Percentiles rank a stretch among this genome's conserved stretches.
Conservation (phyloP, 2,888 invertebrate species). For the Schizotus pectinicornis region DNA sequence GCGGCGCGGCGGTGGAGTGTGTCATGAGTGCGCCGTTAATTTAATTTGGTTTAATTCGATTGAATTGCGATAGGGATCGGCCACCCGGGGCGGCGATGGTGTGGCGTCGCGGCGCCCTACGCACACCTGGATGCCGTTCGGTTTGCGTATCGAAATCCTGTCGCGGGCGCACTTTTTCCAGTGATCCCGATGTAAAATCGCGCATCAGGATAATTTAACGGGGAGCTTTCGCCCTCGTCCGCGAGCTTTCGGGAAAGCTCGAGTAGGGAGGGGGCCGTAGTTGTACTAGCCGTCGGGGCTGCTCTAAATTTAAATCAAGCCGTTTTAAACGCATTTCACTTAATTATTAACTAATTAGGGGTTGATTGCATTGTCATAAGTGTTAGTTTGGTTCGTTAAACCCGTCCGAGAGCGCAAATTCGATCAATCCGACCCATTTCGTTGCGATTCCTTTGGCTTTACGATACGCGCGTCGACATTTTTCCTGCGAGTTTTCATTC, state of each 20-base stretch:
- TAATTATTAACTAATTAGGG: conserved; percentile 53
- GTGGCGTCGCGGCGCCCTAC: background rate
- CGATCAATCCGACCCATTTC: conserved; percentile 33
- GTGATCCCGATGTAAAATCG: conserved; percentile 36
- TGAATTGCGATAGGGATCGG: background rate
- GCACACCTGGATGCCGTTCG: background rate
- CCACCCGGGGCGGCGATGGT: background rate
- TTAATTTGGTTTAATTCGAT: no score
- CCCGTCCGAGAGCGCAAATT: conserved; percentile 43
- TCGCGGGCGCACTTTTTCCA: conserved; percentile 9
- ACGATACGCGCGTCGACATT: conserved; percentile 39
- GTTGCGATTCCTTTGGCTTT: conserved; percentile 26
- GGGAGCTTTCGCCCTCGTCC: conserved; percentile 28
- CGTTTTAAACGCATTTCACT: conserved; percentile 53
- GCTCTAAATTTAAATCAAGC: conserved; percentile 55
- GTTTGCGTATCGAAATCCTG: conserved; percentile 14
- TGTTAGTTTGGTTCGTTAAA: conserved; percentile 43
- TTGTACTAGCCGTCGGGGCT: conserved; percentile 49
- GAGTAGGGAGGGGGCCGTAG: conserved; percentile 52
- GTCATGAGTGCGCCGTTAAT: no score
- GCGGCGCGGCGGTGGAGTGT: no score
- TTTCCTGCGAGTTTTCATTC: conserved; percentile 24
- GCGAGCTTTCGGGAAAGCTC: conserved; percentile 39
- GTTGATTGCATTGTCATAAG: conserved; percentile 47
- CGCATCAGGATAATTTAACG: conserved; percentile 37